These are phyloP conservation scores for Papilio xuthus DNA, from an alignment of 1,140 invertebrate species.

Conservation along the genomic window DNA sequence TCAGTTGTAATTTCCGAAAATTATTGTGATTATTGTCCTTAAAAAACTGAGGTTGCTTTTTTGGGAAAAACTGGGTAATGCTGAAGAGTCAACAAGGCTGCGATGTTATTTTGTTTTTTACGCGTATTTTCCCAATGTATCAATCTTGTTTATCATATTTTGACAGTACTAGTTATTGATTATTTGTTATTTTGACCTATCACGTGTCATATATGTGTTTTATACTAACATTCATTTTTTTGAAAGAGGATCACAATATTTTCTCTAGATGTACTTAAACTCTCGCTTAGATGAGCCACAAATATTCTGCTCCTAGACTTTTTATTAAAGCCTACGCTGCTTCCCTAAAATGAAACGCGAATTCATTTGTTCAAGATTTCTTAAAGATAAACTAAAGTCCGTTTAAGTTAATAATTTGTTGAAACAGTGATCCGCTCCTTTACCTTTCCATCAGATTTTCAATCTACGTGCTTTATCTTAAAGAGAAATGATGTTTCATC, in stretches of 20 bases:
- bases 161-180: background rate
- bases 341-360: background rate
- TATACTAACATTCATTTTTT: background rate
- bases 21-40: background rate
- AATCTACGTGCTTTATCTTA: constrained; percentile 4
- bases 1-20: background rate
- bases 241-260: background rate
- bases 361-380: background rate
- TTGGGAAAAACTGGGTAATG: background rate
- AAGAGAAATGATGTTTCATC: background rate
- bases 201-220: background rate
- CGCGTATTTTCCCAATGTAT: background rate
- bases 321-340: background rate
- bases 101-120: background rate
- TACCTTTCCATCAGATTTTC: constrained; percentile 3
- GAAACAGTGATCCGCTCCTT: background rate
- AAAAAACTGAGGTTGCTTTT: background rate
- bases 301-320: background rate
- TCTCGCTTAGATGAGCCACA: background rate
- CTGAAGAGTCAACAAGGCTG: background rate
- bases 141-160: background rate
- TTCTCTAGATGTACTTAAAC: background rate
- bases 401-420: background rate
- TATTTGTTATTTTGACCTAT: background rate
- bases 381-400: background rate